Evolutionary conservation across 2,888 invertebrate species (phyloP), one percentile per base, ranked within the genome.

Genomic region (Caenorhabditis sulstoni): DNA sequence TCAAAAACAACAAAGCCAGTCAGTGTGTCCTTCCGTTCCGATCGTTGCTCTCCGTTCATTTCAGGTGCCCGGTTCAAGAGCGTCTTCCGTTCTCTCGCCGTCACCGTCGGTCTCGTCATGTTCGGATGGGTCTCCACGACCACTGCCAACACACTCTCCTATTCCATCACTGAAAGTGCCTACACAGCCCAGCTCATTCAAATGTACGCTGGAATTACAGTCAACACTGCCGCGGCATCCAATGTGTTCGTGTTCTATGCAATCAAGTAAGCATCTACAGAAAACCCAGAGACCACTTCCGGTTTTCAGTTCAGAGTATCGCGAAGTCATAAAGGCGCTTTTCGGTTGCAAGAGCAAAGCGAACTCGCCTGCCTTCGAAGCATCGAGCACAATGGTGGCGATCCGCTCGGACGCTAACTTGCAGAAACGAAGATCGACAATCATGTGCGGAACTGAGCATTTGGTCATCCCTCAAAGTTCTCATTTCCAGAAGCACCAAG

Each of bases 141-240:
- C 0, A 53, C 57, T 12, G 74, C 78, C 18, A 82, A 82, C 55
- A 80, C 82, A 0, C 37, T 74, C 11, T 74, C 73, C 14, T 74
- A 78, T 29, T 49, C 59, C 1, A 58, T 82, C n/a, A 50, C 74
- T 16, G 73, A 65, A 14, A 59, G 50, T 37, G 45, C 66, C 8
- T 52, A 62, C 14, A 73, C 64, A 22, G 61, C 64, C 16, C 55
- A 65, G 37, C 52, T 82, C 23, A 82, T 82, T 47, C 79, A 79
- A 61, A 77, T 78, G 76, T 82, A 82, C 44, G 82, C 82, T 37
- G 82, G 82, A 52, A 77, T 82, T 11, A 79, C 82, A 11, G 82
- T 82, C 39, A 82, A 82, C 49, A 65, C 76, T 1, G 76, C 82
- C 2, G 77, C 77, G 0, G 74, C 79, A 3, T 74, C 74, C 18